Percentiles rank a stretch among this genome's conserved stretches.
Conservation (phyloP, 1,140 invertebrate species). For the Sarcophaga bullata region DNA sequence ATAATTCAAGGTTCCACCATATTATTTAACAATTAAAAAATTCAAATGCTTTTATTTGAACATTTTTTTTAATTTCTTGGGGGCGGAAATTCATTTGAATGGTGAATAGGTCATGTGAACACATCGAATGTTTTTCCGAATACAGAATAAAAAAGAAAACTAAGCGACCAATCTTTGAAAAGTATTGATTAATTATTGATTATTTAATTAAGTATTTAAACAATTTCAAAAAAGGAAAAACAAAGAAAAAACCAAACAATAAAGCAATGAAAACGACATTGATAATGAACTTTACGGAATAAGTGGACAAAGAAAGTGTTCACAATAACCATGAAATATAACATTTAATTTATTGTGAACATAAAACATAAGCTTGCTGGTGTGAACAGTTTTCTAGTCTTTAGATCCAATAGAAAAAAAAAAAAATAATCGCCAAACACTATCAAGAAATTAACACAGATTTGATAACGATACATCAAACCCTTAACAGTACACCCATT, state of each 20-base stretch:
- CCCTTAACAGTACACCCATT: neutral
- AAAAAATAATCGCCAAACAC: neutral
- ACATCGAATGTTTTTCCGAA: neutral
- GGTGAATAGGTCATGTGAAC: neutral
- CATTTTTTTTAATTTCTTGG: too few relatives aligned
- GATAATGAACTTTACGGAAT: neutral
- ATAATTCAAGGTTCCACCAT: too few relatives aligned
- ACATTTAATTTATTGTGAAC: neutral
- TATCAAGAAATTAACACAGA: neutral
- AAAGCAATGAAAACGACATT: constrained; percentile 1
- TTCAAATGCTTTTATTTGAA: too few relatives aligned
- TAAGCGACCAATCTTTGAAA: constrained; percentile 16
- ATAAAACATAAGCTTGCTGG: neutral
- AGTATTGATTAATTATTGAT: constrained; percentile 34
- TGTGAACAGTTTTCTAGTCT: neutral
- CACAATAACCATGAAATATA: constrained; percentile 1
- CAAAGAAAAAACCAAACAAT: neutral
- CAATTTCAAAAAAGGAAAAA: neutral
- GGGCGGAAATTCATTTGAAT: neutral
- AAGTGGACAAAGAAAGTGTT: neutral
- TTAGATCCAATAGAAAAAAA: neutral
- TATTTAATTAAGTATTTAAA: constrained; percentile 28
- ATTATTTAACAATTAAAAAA: too few relatives aligned
- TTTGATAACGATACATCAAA: neutral
- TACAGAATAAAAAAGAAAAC: neutral